Base-by-base conservation (phyloP, 2,888 invertebrate species). In the Caenorhabditis drosophilae region DNA sequence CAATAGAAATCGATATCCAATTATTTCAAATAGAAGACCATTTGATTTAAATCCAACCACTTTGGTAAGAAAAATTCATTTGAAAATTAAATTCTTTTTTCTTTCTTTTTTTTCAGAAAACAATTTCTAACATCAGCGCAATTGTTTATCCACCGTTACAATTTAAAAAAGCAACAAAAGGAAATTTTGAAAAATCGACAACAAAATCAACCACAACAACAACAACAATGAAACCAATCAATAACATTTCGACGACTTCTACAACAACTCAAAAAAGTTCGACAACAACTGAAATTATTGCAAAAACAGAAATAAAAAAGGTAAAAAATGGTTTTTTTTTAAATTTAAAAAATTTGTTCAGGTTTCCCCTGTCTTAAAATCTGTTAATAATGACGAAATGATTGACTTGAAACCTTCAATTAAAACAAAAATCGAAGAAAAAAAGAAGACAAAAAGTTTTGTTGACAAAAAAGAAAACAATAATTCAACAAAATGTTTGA, bases 71-170 rank as follows among this genome's bases (percentile, higher is more conserved):
- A 31, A 31, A 31, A 12, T 6, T 31, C 12, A 9, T 31, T 31
- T 31, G 31, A 31, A 31, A 31, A 9, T 31, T 31, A 31, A 31
- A 31, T 31, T 31, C 31, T 31, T n/a, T n/a, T n/a, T n/a, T n/a
- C n/a, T n/a, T n/a, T n/a, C n/a, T n/a, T n/a, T n/a, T n/a, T n/a
- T 31, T 31, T 9, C 31, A 31, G 31, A 31, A 9, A 9, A 6
- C 6, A 31, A 31, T 31, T 12, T 9, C 6, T 12, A 31, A 31
- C 31, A 9, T 31, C 31, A 45, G 34, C n/a, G 56, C 55, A 7
- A 62, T 62, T 18, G 61, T 62, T 7, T 62, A 62, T 20, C 61
- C 61, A 15, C 61, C 61, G n/a, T 40, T 18, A 12, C 36, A 47
- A 16, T 56, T 56, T 38, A 47, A 51, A n/a, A 51, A 51, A 12